Percentiles rank a stretch among this genome's conserved stretches.
Conservation (phyloP, 2,113 vertebrate genomes). For the Reinhardtius hippoglossoides region DNA sequence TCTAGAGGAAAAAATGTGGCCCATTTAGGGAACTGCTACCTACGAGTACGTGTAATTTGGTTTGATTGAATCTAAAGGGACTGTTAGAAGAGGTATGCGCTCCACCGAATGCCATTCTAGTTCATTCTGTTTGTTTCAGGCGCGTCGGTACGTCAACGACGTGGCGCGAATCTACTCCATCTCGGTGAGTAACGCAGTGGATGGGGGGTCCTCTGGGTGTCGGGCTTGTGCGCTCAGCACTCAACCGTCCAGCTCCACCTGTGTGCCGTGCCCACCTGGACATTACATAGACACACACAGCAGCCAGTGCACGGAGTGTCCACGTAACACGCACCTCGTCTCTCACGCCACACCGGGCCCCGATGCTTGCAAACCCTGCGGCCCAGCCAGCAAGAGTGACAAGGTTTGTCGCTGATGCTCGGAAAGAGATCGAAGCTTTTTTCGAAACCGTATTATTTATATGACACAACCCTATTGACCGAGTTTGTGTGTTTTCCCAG, state of each 20-base stretch:
- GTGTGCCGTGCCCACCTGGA: slow-evolving; percentile 92
- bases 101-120: background rate
- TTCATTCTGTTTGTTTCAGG: slow-evolving; percentile 71
- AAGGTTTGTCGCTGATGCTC: slow-evolving; percentile 72
- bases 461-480: too few species aligned
- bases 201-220: slow-evolving; percentile 91
- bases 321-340: slow-evolving; percentile 87
- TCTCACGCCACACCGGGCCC: slow-evolving; percentile 86
- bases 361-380: slow-evolving; percentile 90
- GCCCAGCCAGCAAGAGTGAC: slow-evolving; percentile 90
- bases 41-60: too few species aligned
- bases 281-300: slow-evolving; percentile 91
- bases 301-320: slow-evolving; percentile 92
- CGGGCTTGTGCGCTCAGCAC: slow-evolving; percentile 90
- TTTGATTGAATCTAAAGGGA: too few species aligned
- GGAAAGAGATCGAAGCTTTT: slow-evolving; percentile 17
- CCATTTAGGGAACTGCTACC: too few species aligned
- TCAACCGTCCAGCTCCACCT: slow-evolving; percentile 86
- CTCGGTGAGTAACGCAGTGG: slow-evolving; percentile 88
- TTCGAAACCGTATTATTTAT: slow-evolving; percentile 57
- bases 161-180: slow-evolving; percentile 94
- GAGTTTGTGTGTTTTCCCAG: slow-evolving; percentile 71
- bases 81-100: too few species aligned
- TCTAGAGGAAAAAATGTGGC: too few species aligned
- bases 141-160: slow-evolving; percentile 87